Evolutionary conservation across 2,888 invertebrate genomes (phyloP), one percentile per base, ranked within the genome.

Genomic region (Hypena proboscidalis): DNA sequence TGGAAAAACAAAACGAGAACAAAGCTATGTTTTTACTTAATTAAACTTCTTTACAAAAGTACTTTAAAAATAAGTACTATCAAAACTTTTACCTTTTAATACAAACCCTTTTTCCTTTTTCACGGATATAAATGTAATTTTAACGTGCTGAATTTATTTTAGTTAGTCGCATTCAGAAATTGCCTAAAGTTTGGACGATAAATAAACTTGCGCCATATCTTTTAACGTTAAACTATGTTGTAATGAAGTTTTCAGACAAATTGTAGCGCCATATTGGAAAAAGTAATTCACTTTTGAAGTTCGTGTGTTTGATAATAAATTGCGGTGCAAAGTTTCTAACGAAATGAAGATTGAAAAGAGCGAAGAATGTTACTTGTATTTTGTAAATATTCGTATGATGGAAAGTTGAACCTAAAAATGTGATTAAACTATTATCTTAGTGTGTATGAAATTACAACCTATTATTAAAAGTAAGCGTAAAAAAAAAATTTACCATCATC

Each of bases 221-320:
- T 47, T 57, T 47, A 57, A 52, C 57, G 29, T 27, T 20, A 31
- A 44, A 41, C 39, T 27, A 30, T 46, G 20, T 39, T 51, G 33
- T 56, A 51, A 43, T 57, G 40, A 56, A 58, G 52, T 58, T 61
- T 46, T 4, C 27, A 36, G 42, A 47, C 51, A 51, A 58, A 60
- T 36, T 55, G 29, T 44, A 38, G 20, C 29, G 21, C 39, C 33
- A 33, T 41, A 46, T 56, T 60, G 41, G 57, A 45, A 57, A 58
- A 59, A 41, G 25, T 40, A 40, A 55, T 49, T 37, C 29, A 11
- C 34, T 59, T 42, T 44, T 34, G 10, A 47, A 34, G 34, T 43
- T 34, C 29, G 31, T 8, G 9, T 13, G 35, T 33, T 2, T 30
- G 36, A 32, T 22, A 27, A 22, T 30, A 21, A 43, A 21, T 23